phyloP scores from a whole-genome alignment of 2,113 vertebrate genomes.

The cat (Felis catus) region F.catus_Fca126_mat1.0 CM031427.1:27110501-27111000 shows the following conservation, averaged over 20 bases:
- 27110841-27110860: background rate
- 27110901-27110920: background rate
- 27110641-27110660: background rate
- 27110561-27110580: background rate
- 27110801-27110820: background rate
- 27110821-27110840: background rate
- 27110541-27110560: background rate
- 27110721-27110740: background rate
- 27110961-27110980: background rate
- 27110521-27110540: background rate
- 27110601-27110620: background rate
- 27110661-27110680: background rate
- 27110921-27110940: background rate
- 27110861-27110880: background rate
- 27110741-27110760: background rate
- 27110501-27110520: constrained; percentile 45
- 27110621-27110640: background rate
- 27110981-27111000: background rate
- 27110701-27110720: background rate
- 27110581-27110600: background rate
- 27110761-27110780: background rate
- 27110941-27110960: background rate
- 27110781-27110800: background rate
- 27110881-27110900: background rate
- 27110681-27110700: rapidly evolving